Base-by-base conservation (phyloP, 2,113 vertebrate genomes). In the Thymallus thymallus region DNA sequence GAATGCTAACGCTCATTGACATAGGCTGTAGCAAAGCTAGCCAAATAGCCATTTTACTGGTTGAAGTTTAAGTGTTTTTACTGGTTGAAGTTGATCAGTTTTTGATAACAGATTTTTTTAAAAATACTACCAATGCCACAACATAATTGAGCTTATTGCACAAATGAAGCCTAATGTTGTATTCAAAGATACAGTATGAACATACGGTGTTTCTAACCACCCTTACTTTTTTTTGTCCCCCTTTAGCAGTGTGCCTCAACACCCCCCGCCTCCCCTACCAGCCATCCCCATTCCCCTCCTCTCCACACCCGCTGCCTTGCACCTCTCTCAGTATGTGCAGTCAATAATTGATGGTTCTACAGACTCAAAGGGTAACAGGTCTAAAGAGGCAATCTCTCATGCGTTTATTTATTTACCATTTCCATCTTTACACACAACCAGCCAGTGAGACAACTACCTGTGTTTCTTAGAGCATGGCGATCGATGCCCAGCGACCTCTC, bases 261-360 rank as follows among this genome's bases (percentile, higher is more conserved):
- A 69, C 68, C 13, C 45, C 69, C 45, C 65, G 75, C 72, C 72
- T 71, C 74, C 0, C 0, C 68, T 69, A 74, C 24, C 1, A 76
- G 35, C 77, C 73, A 61, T 23, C 45, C 24, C 35, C 76, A 13
- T 61, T 68, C 29, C 68, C 76, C 74, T 73, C 60, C 76, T 74
- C 23, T 79, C 72, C 79, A 76, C 87, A 83, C 89, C 88, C 85
- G 89, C 89, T 89, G 88, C 79, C 86, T 82, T 64, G 76, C 81
- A 89, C 84, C 88, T 86, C 88, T 81, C 88, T 90, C 80, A 76
- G 86, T 80, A 88, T 80, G 86, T 45, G 73, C 83, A 88, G 82
- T 92, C 91, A 92, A 92, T 93, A 92, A 92, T 93, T 93, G 86
- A 93, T 92, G 90, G 83, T 87, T 80, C 67, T 83, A 78, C 88